phyloP scores from a whole-genome alignment of 2,888 invertebrate genomes.

The Silvanus unidentatus region DNA sequence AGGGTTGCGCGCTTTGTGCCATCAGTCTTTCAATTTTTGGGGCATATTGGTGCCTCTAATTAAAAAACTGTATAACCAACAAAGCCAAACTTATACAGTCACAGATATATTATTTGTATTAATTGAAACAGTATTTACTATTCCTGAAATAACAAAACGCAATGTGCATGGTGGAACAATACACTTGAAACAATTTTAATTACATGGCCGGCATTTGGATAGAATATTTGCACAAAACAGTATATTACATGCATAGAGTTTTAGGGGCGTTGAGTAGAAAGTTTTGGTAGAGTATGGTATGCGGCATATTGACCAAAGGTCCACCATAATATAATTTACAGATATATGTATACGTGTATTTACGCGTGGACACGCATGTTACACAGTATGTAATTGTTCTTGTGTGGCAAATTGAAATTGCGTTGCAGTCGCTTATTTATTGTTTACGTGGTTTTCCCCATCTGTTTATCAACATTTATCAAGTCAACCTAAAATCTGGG shows the following conservation, averaged over 20 bases:
- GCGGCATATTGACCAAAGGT: slow-evolving; percentile 18
- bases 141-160: neutral
- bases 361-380: slow-evolving; percentile 24
- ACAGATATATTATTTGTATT: too few species aligned
- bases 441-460: too few species aligned
- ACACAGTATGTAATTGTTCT: slow-evolving; percentile 23
- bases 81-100: too few species aligned
- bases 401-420: too few species aligned
- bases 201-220: slow-evolving; percentile 20
- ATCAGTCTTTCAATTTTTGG: too few species aligned
- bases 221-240: slow-evolving; percentile 17
- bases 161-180: neutral
- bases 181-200: slow-evolving; percentile 29
- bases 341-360: slow-evolving; percentile 19
- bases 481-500: too few species aligned
- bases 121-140: too few species aligned
- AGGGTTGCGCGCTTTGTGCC: too few species aligned
- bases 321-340: slow-evolving; percentile 7
- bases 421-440: too few species aligned
- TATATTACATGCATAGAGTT: slow-evolving; percentile 18
- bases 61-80: too few species aligned
- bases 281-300: neutral
- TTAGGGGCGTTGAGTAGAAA: neutral
- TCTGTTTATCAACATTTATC: too few species aligned
- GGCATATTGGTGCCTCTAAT: too few species aligned